Percentiles rank a stretch among this genome's conserved stretches.
Conservation (phyloP, 2,797 vertebrate genomes). For the Chrysocyon brachyurus region DNA sequence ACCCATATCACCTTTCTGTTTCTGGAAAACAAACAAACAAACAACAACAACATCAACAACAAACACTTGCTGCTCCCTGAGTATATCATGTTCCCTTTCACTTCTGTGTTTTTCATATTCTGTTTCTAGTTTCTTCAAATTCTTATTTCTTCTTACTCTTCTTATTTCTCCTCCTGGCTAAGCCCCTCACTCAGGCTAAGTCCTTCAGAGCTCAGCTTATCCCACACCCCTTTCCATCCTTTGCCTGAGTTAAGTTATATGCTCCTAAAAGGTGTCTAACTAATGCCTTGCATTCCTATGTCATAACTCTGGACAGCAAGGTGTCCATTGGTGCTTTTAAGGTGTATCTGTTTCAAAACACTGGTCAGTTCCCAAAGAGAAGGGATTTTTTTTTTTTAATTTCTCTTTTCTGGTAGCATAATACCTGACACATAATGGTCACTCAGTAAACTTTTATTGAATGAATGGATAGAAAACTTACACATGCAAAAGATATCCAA, state of each 20-base stretch:
- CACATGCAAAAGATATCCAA: background rate
- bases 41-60: background rate
- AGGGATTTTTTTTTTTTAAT: background rate
- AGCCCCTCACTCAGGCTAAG: background rate
- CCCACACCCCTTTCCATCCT: accelerated
- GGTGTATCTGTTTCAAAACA: background rate
- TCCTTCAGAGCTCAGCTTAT: background rate
- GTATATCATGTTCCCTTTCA: background rate
- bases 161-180: background rate
- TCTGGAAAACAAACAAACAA: background rate
- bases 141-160: background rate
- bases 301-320: background rate
- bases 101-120: background rate
- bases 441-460: background rate
- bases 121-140: background rate
- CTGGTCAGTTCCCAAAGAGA: background rate
- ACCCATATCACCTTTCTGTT: background rate
- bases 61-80: background rate
- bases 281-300: background rate
- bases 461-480: background rate
- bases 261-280: accelerated
- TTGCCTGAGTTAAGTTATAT: background rate
- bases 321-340: background rate
- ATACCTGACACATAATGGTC: background rate
- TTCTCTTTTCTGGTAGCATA: background rate